Evolutionary conservation across 2,113 vertebrate genomes (phyloP).

Genomic region (Tragulus kanchil): DNA sequence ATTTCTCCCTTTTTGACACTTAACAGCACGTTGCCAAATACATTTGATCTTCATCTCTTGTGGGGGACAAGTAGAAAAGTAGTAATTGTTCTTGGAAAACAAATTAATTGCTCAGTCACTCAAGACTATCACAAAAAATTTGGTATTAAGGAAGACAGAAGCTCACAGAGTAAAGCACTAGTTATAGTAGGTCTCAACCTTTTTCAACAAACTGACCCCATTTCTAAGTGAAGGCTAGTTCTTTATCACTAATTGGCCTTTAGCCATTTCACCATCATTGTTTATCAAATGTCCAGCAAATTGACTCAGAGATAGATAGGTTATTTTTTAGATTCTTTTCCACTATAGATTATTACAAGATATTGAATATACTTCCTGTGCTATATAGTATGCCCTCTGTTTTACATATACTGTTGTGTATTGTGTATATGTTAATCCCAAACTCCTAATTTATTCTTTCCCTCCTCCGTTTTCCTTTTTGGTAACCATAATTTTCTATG

Average conservation of each 20-base stretch:
- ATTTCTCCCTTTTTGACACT: not conserved
- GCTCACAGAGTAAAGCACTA: slow-evolving; percentile 3
- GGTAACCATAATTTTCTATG: not conserved
- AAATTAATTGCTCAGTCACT: not conserved
- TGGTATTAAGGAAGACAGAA: not conserved
- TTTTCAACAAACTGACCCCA: not conserved
- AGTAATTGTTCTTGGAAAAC: slow-evolving; percentile 2
- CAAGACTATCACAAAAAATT: not conserved
- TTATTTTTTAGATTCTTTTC: not conserved
- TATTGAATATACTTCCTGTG: not conserved
- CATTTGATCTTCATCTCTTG: not conserved
- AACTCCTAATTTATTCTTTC: not conserved
- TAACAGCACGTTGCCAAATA: not conserved
- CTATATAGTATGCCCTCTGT: not conserved
- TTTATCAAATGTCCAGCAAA: not conserved
- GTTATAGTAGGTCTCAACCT: not conserved
- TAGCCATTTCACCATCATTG: not conserved
- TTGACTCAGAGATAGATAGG: not conserved
- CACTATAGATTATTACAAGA: not conserved
- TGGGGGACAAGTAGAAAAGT: not conserved
- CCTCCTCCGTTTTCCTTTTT: not conserved
- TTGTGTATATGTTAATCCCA: not conserved
- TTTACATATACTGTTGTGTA: not conserved
- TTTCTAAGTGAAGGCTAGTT: not conserved
- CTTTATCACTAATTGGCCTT: not conserved